Conservation (phyloP, 1,140 invertebrate genomes). For the Drosophila tsacasi region DNA sequence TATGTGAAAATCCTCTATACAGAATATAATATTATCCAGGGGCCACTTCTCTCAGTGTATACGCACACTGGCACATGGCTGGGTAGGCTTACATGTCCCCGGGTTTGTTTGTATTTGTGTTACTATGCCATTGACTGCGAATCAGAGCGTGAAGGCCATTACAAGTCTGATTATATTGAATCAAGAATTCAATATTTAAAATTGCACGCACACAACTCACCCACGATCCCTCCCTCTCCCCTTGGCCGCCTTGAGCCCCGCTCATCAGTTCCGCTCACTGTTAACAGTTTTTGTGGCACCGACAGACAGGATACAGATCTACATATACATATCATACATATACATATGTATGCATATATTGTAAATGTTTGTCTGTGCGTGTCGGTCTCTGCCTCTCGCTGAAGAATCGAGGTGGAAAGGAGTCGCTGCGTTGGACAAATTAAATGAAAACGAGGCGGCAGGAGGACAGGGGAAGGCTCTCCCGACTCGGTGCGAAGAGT, state of each 20-base stretch:
- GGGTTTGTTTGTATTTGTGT: constrained; percentile 47
- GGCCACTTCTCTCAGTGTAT: constrained; percentile 8
- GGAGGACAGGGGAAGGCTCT: not conserved
- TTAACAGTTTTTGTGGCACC: constrained; percentile 39
- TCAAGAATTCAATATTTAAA: constrained; percentile 77
- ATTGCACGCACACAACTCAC: constrained; percentile 59
- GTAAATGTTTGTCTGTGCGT: constrained; percentile 46
- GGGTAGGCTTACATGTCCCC: constrained; percentile 31
- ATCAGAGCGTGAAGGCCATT: constrained; percentile 74
- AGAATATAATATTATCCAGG: no score
- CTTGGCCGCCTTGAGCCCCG: not conserved
- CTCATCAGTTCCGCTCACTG: constrained; percentile 27
- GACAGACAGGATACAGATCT: constrained; percentile 6
- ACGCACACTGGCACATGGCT: not conserved
- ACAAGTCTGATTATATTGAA: constrained; percentile 80
- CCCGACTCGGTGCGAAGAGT: constrained; percentile 5
- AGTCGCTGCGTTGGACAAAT: constrained; percentile 23
- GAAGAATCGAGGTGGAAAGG: constrained; percentile 46
- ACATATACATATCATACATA: not conserved
- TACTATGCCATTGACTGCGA: constrained; percentile 68
- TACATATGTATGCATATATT: not conserved
- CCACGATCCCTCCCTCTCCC: not conserved
- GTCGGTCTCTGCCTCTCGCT: constrained; percentile 11
- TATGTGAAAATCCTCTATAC: no score
- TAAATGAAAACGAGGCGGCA: not conserved